phyloP scores from a whole-genome alignment of 2,113 vertebrate species.

The Apteryx mantelli region DNA sequence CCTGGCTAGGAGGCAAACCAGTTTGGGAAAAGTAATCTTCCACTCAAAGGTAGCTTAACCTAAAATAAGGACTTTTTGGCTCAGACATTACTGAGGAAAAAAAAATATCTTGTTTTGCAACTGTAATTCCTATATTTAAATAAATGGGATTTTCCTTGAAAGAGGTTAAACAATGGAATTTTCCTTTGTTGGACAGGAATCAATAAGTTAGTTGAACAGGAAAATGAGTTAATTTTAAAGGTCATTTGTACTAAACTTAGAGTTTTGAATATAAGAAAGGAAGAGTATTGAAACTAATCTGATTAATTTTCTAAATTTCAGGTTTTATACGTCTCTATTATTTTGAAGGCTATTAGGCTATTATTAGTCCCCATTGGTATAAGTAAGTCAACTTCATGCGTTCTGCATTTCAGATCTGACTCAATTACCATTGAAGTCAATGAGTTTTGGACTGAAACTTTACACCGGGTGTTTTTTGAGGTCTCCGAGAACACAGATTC shows the following conservation, averaged over 20 bases:
- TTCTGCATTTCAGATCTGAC: background rate
- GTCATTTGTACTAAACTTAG: background rate
- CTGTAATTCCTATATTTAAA: conserved; percentile 46
- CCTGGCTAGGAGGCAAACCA: conserved; percentile 2
- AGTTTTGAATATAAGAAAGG: background rate
- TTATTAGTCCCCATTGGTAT: background rate
- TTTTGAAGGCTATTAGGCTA: background rate
- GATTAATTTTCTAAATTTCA: background rate
- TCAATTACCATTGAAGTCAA: background rate
- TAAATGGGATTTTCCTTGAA: conserved; percentile 63
- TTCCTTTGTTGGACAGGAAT: conserved; percentile 58
- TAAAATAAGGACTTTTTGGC: conserved; percentile 41
- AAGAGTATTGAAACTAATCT: background rate
- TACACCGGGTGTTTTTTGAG: background rate
- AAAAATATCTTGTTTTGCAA: conserved; percentile 12
- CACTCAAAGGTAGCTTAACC: conserved; percentile 58
- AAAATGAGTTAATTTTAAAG: conserved; percentile 20
- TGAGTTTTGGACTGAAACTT: background rate
- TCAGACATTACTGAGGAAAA: conserved; percentile 52
- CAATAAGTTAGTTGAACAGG: conserved; percentile 16
- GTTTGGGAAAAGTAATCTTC: conserved; percentile 59
- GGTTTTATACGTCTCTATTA: background rate
- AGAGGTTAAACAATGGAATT: conserved; percentile 53
- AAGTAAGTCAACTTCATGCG: background rate
- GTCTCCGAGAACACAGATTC: background rate